Base-by-base conservation (phyloP, 2,888 invertebrate genomes). In the Sarcophaga rosellei region DNA sequence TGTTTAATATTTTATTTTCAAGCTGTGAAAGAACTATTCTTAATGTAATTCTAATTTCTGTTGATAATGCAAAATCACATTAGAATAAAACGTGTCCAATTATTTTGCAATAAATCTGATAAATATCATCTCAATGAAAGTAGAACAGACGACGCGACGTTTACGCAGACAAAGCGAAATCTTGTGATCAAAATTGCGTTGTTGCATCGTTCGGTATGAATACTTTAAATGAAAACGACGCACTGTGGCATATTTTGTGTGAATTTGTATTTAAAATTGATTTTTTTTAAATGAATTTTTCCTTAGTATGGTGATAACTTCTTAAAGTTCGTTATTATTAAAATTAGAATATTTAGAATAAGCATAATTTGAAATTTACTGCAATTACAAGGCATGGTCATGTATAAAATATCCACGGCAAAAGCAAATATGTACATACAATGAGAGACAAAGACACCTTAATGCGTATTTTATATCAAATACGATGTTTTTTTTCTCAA, bases 181-280 rank as follows among this genome's bases (percentile, higher is more conserved):
- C 61, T 82, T 77, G 65, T 81, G 76, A 81, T 76, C 25, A 70
- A 65, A 76, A 76, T 66, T 77, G 66, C 70, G 82, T 78, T 15
- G 73, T 65, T 20, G 35, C 35, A n/a, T 47, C 10, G 12, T 4
- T 53, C 17, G 17, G 5, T 53, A 15, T 17, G 17, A 53, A 53
- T 53, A 53, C 53, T 53, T 53, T 53, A 17, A 53, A 53, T 53
- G 2, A 53, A 15, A 4, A 4, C 53, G 53, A 53, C 53, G 53
- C 53, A 53, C 17, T 53, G 17, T 53, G 53, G 53, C 15, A 53
- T 53, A 53, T 53, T 53, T 53, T 15, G 17, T 35, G 1, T 35
- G 35, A 35, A 35, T 35, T 35, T 35, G 2, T 35, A 35, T 10
- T 35, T 35, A 8, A 35, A 35, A 35, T 35, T 8, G 35, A 35